Evolutionary conservation across 2,797 vertebrate genomes (phyloP).

Genomic region (Hozukius guyotensis): DNA sequence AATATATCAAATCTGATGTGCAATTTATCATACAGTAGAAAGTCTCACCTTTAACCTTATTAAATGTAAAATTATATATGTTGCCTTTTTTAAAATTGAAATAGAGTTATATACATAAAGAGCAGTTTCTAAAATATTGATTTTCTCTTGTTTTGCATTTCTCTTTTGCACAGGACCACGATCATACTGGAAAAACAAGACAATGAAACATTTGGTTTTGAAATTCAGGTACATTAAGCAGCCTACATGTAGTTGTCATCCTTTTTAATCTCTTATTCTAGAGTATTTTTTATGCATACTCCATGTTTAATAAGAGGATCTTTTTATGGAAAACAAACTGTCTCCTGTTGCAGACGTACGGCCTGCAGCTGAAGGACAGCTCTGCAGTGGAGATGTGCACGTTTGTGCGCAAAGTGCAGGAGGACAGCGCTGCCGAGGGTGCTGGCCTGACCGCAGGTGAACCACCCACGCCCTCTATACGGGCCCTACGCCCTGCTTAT

Average conservation of each 20-base stretch:
- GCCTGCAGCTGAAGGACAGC: constrained; percentile 80
- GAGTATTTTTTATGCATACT: neutral
- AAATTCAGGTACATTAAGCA: constrained; percentile 89
- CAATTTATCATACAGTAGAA: neutral
- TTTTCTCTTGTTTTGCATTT: neutral
- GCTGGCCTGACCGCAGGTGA: constrained; percentile 91
- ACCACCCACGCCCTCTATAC: constrained; percentile 7
- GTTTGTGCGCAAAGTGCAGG: constrained; percentile 86
- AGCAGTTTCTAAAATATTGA: neutral
- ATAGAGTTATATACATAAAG: neutral
- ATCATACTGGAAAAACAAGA: constrained; percentile 88
- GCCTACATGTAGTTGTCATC: neutral
- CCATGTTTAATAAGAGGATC: too few relatives aligned
- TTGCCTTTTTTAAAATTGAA: neutral
- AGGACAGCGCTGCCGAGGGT: constrained; percentile 87
- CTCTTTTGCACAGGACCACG: constrained; percentile 68
- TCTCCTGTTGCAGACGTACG: constrained; percentile 83
- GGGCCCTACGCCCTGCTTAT: neutral
- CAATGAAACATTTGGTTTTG: constrained; percentile 94
- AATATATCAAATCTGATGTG: constrained; percentile 32
- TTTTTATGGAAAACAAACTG: neutral
- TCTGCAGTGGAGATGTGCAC: constrained; percentile 86
- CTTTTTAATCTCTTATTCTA: neutral
- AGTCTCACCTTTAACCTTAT: neutral
- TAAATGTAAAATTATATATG: neutral